Base-by-base conservation (phyloP, 2,113 vertebrate species). In the Calyptomena viridis region DNA sequence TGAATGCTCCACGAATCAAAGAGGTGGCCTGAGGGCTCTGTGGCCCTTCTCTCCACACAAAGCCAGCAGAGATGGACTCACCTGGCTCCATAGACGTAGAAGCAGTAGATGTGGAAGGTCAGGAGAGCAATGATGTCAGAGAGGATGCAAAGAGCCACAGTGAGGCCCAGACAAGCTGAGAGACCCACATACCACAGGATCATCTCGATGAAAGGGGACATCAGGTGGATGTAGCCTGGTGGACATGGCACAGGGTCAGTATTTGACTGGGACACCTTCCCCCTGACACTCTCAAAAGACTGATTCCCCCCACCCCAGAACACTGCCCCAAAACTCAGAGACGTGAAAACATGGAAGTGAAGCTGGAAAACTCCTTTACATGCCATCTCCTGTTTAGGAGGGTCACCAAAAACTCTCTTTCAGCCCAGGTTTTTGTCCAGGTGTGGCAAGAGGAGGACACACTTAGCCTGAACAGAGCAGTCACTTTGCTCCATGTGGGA, bases 31-130 rank as follows among this genome's bases (percentile, higher is more conserved):
- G 30, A 56, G 47, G 2, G 14, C 5, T 46, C 28, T 58, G 13
- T 12, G 25, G 44, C 25, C 22, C 62, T 71, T 71, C 55, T 37
- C 56, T 12, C 22, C 62, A 76, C 62, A 60, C 11, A 30, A 1
- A 25, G 2, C 40, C 68, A 24, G 76, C 33, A 39, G 31, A 72
- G 25, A 21, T 8, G 24, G 39, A 79, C 98, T 85, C 93, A 99
- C 99, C 99, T 98, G 97, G 99, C 99, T n/a, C 99, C 99, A 0
- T 99, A 99, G 85, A 99, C 99, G 7, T 99, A 99, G 98, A 99
- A 99, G 97, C 99, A 99, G 98, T 99, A 99, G 97, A 99, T 99
- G 95, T 99, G 99, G 97, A 99, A 99, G 80, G 99, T 99, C 94
- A 99, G 98, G 55, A 99, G 98, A 0, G 99, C 98, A 17, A 99